A percentile compares a stretch with the other conserved stretches of the same genome.
phyloP scores from a whole-genome alignment of 1,140 invertebrate genomes.

The Cecropterus lyciades region DNA sequence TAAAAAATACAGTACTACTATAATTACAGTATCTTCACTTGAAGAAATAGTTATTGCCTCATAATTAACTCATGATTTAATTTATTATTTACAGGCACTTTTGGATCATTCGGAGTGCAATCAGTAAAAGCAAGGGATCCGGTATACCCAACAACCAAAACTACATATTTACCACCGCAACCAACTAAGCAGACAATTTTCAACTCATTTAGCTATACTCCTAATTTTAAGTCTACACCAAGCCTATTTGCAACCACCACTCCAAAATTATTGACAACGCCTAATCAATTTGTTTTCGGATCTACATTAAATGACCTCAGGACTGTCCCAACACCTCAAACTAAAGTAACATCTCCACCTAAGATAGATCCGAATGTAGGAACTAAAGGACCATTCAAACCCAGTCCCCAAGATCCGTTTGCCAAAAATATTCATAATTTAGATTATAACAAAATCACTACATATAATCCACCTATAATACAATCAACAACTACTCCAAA shows the following conservation, averaged over 20 bases:
- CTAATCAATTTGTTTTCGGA: conserved; percentile 59
- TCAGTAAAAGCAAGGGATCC: conserved; percentile 77
- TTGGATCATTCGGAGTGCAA: conserved; percentile 78
- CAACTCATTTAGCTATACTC: conserved; percentile 70
- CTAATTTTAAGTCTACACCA: conserved; percentile 65
- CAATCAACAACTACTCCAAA: conserved; percentile 64
- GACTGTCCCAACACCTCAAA: conserved; percentile 57
- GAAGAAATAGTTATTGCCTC: too few species aligned
- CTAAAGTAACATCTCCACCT: conserved; percentile 57
- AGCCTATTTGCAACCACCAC: conserved; percentile 63
- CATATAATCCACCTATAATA: conserved; percentile 70
- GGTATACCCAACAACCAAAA: conserved; percentile 63
- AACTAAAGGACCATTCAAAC: conserved; percentile 68
- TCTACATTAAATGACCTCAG: conserved; percentile 64
- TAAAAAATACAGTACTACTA: too few species aligned
- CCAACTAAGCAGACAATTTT: conserved; percentile 72
- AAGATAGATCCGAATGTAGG: conserved; percentile 73
- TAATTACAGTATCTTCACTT: too few species aligned
- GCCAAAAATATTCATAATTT: conserved; percentile 55
- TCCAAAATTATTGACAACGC: conserved; percentile 62
- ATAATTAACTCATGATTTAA: neutral
- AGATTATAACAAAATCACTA: conserved; percentile 67
- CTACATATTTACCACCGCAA: conserved; percentile 62
- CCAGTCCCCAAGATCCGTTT: conserved; percentile 80
- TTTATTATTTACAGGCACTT: conserved; percentile 70